These are phyloP conservation scores for Oligia latruncula DNA, from an alignment of 2,888 invertebrate genomes.

Conservation along the genomic window DNA sequence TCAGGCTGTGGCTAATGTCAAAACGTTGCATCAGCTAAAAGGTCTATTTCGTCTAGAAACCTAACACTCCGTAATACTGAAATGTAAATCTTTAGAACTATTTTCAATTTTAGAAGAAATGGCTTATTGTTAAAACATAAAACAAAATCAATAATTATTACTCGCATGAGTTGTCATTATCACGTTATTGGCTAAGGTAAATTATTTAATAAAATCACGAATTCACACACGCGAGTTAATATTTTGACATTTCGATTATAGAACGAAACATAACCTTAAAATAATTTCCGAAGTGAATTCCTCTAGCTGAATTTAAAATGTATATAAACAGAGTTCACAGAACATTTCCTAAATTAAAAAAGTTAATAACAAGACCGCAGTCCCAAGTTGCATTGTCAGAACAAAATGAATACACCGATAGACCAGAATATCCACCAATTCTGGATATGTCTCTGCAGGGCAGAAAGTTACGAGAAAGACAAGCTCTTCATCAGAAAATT, in stretches of 20 bases:
- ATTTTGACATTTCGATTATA: constrained; percentile 40
- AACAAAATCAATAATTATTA: neutral
- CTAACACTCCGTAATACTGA: neutral
- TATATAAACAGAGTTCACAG: constrained; percentile 78
- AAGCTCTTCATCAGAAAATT: constrained; percentile 90
- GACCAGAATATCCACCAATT: constrained; percentile 91
- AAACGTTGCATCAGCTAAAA: constrained; percentile 85
- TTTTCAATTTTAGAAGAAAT: neutral
- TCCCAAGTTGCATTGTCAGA: constrained; percentile 78
- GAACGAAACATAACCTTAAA: constrained; percentile 65
- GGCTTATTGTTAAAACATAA: too few species aligned
- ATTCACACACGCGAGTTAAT: neutral
- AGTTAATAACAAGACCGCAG: constrained; percentile 69
- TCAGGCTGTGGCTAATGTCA: constrained; percentile 72
- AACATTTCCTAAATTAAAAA: constrained; percentile 80
- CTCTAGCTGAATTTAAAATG: constrained; percentile 73
- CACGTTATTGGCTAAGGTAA: neutral
- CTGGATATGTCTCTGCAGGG: constrained; percentile 90
- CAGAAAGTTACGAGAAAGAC: constrained; percentile 83
- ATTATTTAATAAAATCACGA: too few species aligned
- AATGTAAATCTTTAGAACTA: neutral
- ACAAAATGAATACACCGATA: constrained; percentile 84
- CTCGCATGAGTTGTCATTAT: neutral
- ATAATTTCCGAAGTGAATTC: constrained; percentile 20
- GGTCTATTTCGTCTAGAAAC: constrained; percentile 59